Base-by-base conservation (phyloP, 1,140 invertebrate species). In the Mamestra configurata region DNA sequence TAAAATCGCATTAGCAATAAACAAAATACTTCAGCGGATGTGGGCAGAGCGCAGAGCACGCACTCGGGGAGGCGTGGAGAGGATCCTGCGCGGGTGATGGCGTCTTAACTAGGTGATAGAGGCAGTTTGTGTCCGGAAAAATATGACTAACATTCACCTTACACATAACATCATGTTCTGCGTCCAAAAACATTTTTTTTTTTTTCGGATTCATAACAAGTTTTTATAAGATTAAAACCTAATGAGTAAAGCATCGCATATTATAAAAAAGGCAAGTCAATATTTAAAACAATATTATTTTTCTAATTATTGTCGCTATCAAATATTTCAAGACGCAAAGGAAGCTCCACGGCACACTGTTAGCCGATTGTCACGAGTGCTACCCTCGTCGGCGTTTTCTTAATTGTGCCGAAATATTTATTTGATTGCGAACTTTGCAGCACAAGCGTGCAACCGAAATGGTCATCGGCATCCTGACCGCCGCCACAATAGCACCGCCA, bases 341-440 rank as follows among this genome's bases (percentile, higher is more conserved):
- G 80, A 79, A 46, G 57, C 90, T 94, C 91, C 80, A 93, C 76
- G 71, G 85, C 43, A 61, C 49, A 22, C 87, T 79, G 68, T 92
- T 85, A 81, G 81, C 87, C 85, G 88, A 84, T 89, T 91, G 91
- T 93, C 93, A 93, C 92, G 93, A 94, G 89, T 89, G 92, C 90
- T 93, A 92, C 93, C 90, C 92, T 93, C 90, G 90, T 85, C 89
- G 89, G 88, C 90, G 92, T 92, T 94, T 94, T 95, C 92, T 95
- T 95, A 95, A 95, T 95, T 95, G 93, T 95, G 93, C 92, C 93
- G 92, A 95, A 95, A 95, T 95, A 95, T 95, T 95, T 95, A 95
- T 95, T 95, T 95, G 93, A 95, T 95, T 95, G 93, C 92, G 84
- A 91, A 92, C 84, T 89, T 90, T 90, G 92, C 90, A 92, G 90